These are phyloP conservation scores for Patella pellucida DNA, from an alignment of 2,888 invertebrate species.

Conservation along the genomic window DNA sequence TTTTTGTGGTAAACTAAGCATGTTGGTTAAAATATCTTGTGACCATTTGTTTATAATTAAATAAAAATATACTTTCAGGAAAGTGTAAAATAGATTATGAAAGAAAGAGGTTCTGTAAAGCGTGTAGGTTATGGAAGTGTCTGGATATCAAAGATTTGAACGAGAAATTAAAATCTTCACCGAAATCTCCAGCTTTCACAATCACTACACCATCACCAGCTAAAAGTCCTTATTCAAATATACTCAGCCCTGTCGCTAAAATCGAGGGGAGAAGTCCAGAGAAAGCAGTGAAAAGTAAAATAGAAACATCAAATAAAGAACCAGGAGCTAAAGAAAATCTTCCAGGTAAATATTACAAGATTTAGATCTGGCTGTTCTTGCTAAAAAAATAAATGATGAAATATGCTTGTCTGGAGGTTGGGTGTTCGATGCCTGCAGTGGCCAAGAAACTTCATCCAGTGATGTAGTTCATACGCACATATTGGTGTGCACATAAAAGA, in stretches of 20 bases:
- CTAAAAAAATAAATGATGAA: background rate
- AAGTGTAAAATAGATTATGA: conserved; percentile 34
- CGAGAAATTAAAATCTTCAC: background rate
- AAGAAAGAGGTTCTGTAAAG: conserved; percentile 76
- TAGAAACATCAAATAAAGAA: background rate
- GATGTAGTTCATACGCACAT: no score
- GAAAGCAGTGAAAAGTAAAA: background rate
- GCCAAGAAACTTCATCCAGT: no score
- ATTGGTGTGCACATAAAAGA: no score
- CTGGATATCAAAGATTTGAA: background rate
- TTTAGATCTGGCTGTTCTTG: background rate
- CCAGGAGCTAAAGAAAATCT: conserved; percentile 6
- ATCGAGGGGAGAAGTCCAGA: background rate
- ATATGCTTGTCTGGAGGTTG: no score
- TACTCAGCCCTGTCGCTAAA: background rate
- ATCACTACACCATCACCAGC: background rate
- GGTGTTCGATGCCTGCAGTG: no score
- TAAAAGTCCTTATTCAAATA: background rate
- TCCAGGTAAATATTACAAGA: background rate
- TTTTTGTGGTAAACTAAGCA: background rate
- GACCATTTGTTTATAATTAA: background rate
- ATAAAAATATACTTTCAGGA: conserved; percentile 30
- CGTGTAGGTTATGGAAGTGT: conserved; percentile 90
- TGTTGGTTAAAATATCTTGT: background rate
- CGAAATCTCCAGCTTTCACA: background rate